Evolutionary conservation across 1,140 invertebrate species (phyloP).

Genomic region (Chlorops oryzae): DNA sequence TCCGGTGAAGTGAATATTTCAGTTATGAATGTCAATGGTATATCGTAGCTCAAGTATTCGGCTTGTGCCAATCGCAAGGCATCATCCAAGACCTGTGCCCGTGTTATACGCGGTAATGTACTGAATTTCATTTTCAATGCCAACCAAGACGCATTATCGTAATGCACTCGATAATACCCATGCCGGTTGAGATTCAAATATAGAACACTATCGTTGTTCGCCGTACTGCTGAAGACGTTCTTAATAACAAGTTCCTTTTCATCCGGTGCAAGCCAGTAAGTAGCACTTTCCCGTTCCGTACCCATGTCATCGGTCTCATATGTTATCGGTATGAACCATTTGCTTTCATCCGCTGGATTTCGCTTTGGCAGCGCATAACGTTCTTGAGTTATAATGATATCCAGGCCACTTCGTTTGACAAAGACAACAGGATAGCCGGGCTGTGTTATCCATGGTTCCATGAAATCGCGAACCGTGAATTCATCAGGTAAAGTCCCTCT

Average conservation of each 20-base stretch:
- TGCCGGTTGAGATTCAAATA: slow-evolving; percentile 42
- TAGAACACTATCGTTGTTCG: slow-evolving; percentile 27
- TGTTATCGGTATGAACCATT: slow-evolving; percentile 57
- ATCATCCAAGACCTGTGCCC: slow-evolving; percentile 78
- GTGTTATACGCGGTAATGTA: slow-evolving; percentile 54
- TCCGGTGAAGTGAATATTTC: slow-evolving; percentile 30
- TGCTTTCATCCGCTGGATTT: slow-evolving; percentile 24
- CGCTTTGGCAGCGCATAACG: slow-evolving; percentile 33
- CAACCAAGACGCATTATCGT: slow-evolving; percentile 63
- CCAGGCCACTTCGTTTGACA: slow-evolving; percentile 44
- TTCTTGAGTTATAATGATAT: slow-evolving; percentile 33
- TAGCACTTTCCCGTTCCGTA: slow-evolving; percentile 32
- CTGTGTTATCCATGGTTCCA: slow-evolving; percentile 78
- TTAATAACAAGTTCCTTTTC: slow-evolving; percentile 28
- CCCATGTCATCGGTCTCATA: slow-evolving; percentile 47
- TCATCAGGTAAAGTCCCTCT: slow-evolving; percentile 48
- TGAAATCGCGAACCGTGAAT: slow-evolving; percentile 59
- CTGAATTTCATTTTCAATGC: slow-evolving; percentile 55
- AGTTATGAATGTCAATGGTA: slow-evolving; percentile 52
- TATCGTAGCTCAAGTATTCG: slow-evolving; percentile 55
- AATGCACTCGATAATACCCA: slow-evolving; percentile 71
- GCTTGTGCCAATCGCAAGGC: slow-evolving; percentile 67
- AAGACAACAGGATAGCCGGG: slow-evolving; percentile 76
- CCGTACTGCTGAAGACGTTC: slow-evolving; percentile 22
- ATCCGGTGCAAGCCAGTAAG: slow-evolving; percentile 35